These are phyloP conservation scores for Eugnorisma glareosa DNA, from an alignment of 2,888 invertebrate genomes.

Conservation along the genomic window DNA sequence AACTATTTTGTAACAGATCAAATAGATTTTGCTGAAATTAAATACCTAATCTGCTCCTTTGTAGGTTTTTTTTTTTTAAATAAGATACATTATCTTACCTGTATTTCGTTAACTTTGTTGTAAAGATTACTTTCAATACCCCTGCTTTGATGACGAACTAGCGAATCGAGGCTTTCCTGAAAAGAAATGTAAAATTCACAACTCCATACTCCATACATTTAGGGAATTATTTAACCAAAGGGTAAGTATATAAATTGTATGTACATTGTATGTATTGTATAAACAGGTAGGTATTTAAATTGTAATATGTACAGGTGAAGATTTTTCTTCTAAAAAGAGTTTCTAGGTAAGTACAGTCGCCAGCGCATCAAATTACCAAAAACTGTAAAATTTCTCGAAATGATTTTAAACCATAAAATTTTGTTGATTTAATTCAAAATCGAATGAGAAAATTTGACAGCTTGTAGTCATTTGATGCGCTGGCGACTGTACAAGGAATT, in stretches of 20 bases:
- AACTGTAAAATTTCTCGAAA: too few species aligned
- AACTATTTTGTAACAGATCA: background rate
- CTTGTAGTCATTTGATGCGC: too few species aligned
- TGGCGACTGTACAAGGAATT: too few species aligned
- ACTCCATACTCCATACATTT: background rate
- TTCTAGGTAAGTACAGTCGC: too few species aligned
- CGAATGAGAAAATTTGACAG: too few species aligned
- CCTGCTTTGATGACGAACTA: constrained; percentile 94
- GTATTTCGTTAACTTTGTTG: constrained; percentile 98
- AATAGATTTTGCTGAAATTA: background rate
- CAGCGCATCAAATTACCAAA: too few species aligned
- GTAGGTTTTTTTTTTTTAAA: background rate
- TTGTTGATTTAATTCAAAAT: too few species aligned
- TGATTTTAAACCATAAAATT: too few species aligned
- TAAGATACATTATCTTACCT: constrained; percentile 75
- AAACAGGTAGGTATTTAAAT: too few species aligned
- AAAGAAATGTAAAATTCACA: constrained; percentile 34
- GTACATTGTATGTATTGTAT: too few species aligned
- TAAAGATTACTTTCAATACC: constrained; percentile 95
- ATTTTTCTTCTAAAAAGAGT: background rate
- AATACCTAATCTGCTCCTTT: background rate
- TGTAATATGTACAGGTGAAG: background rate
- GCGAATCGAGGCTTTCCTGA: constrained; percentile 95
- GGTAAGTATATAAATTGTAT: background rate
- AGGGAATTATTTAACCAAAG: background rate